A percentile compares a stretch with the other conserved stretches of the same genome.
phyloP scores from a whole-genome alignment of 2,888 invertebrate species.

The Spialia ferax region DNA sequence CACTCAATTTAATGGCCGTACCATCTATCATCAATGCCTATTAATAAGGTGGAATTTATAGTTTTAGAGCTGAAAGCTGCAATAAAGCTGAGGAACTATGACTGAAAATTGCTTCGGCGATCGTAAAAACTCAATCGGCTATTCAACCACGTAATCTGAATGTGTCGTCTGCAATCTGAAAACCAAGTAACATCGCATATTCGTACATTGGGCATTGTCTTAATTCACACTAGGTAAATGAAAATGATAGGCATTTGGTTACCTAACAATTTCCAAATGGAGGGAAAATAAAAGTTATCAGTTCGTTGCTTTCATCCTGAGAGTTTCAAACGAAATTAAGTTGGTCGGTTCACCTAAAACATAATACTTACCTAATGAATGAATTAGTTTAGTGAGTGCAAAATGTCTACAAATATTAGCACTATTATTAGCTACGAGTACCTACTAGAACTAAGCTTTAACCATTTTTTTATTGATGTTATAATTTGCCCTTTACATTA shows the following conservation, averaged over 20 bases:
- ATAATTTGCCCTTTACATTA: too few relatives aligned
- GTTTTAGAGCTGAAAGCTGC: slow-evolving; percentile 5
- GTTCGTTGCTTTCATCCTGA: slow-evolving; percentile 49
- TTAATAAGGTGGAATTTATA: not conserved
- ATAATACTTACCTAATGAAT: too few relatives aligned
- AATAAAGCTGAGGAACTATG: not conserved
- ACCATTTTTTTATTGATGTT: too few relatives aligned
- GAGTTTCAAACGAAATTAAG: slow-evolving; percentile 70
- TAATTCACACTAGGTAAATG: too few relatives aligned
- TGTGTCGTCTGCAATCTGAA: not conserved
- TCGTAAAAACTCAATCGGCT: slow-evolving; percentile 9
- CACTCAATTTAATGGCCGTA: not conserved
- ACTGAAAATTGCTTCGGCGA: not conserved
- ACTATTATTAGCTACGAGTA: too few relatives aligned
- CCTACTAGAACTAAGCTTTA: too few relatives aligned
- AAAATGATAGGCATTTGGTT: too few relatives aligned
- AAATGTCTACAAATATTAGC: too few relatives aligned
- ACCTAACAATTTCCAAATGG: not conserved
- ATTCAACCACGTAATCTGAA: not conserved
- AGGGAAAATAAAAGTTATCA: not conserved
- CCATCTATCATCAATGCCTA: not conserved
- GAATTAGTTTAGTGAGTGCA: too few relatives aligned
- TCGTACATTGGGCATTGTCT: too few relatives aligned
- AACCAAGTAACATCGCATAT: not conserved
- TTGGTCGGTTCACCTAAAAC: slow-evolving; percentile 63